Evolutionary conservation across 2,888 invertebrate genomes (phyloP).

Genomic region (Abrostola tripartita): DNA sequence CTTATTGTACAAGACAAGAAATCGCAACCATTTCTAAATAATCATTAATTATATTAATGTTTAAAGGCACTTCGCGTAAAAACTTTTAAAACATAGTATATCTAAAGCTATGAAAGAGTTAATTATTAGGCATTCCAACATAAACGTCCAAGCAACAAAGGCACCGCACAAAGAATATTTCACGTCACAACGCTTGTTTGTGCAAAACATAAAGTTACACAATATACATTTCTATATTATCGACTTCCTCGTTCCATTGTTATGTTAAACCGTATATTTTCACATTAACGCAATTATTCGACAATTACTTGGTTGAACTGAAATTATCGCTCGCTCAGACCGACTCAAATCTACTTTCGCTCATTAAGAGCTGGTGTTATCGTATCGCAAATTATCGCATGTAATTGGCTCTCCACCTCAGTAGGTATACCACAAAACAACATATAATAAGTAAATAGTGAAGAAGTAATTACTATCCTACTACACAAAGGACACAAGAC

Average conservation of each 20-base stretch:
- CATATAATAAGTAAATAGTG: constrained; percentile 4
- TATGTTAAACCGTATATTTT: constrained; percentile 85
- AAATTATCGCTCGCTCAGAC: constrained; percentile 75
- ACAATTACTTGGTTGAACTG: constrained; percentile 82
- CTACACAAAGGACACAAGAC: constrained; percentile 3
- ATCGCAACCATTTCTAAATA: too few species aligned
- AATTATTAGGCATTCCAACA: constrained; percentile 17
- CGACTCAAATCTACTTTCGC: constrained; percentile 77
- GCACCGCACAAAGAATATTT: constrained; percentile 35
- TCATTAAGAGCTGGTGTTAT: constrained; percentile 78
- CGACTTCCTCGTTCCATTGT: constrained; percentile 81
- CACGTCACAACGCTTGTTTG: constrained; percentile 43
- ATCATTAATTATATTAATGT: too few species aligned
- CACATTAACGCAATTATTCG: constrained; percentile 87
- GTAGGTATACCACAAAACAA: constrained; percentile 19
- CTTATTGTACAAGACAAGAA: too few species aligned
- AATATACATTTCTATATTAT: constrained; percentile 66
- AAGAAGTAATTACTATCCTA: not conserved
- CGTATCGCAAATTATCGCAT: constrained; percentile 78
- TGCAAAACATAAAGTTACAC: constrained; percentile 56
- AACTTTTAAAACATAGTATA: not conserved
- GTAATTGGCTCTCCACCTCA: constrained; percentile 65
- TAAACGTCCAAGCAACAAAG: constrained; percentile 29
- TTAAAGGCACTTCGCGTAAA: too few species aligned
- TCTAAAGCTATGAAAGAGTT: constrained; percentile 11